Base-by-base conservation (phyloP, 2,888 invertebrate genomes). In the Lingula anatina region DNA sequence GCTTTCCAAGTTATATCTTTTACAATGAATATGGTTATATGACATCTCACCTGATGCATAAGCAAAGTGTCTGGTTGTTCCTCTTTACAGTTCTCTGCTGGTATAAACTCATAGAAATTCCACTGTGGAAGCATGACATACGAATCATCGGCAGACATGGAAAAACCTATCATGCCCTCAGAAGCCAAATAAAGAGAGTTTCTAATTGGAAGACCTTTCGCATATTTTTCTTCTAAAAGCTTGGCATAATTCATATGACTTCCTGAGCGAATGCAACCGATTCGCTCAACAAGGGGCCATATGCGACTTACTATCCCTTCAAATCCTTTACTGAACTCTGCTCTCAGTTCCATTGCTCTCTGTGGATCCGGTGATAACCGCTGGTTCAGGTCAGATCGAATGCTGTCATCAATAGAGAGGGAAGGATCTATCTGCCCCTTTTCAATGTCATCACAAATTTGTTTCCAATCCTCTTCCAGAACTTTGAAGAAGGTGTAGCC, bases 91-190 rank as follows among this genome's bases (percentile, higher is more conserved):
- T 62, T 51, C 27, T 62, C 56, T 5, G 68, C 53, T 9, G 72
- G 73, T 23, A 73, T 71, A 42, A 75, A 69, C 55, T 75, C 74
- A 55, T 62, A 73, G 58, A 75, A 71, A 65, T 71, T 70, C 25
- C 67, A 61, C 2, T 56, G 50, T 3, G 71, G 72, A 12, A 64
- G 56, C 37, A 73, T 60, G 44, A 74, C 49, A 50, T 73, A 74
- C 4, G 55, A 57, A 44, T 51, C 21, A 7, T 44, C 15, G 2
- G 44, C 38, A n/a, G 36, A 18, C 7, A 40, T 35, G 1, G 51
- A 54, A 47, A 54, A 51, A 1, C 67, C 68, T 15, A 69, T 44
- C 23, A 64, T 12, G 57, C 4, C 64, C 18, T 39, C n/a, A 39
- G 21, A 12, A 12, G 31, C 31, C 9, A 15, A 9, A 31, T 31